These are phyloP conservation scores for Notolabrus celidotus DNA, from an alignment of 2,797 vertebrate genomes.

Conservation along the genomic window DNA sequence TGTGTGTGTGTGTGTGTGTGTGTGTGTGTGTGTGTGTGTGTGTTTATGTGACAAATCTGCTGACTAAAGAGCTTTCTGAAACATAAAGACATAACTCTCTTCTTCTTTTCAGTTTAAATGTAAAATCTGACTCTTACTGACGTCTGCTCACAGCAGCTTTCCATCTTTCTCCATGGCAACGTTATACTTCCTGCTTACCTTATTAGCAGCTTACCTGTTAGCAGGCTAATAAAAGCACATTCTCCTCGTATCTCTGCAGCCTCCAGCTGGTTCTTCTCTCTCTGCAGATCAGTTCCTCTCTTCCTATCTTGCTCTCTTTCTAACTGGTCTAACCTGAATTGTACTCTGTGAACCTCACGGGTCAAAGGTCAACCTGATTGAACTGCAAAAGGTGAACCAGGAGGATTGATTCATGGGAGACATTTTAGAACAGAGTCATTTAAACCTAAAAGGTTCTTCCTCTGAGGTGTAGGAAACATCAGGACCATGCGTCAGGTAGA, in stretches of 20 bases:
- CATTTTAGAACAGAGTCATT: background rate
- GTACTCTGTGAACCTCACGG: background rate
- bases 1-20: background rate
- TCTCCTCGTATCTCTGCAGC: background rate
- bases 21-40: background rate
- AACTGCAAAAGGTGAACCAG: background rate
- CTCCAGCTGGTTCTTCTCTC: background rate
- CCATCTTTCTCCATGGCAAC: background rate
- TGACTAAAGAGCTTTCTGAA: background rate
- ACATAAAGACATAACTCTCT: no score
- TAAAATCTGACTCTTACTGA: background rate
- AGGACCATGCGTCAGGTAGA: no score
- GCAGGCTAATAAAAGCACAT: background rate
- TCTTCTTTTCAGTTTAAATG: background rate
- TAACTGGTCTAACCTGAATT: constrained; percentile 1
- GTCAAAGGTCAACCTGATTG: background rate
- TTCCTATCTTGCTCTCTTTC: background rate
- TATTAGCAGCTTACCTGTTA: background rate
- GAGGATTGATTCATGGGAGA: background rate
- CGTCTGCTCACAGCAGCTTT: background rate
- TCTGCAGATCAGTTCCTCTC: background rate
- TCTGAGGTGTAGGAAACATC: no score
- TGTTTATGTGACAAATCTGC: background rate
- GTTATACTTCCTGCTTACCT: background rate
- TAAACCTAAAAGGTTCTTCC: no score